phyloP scores from a whole-genome alignment of 2,113 vertebrate species.

The Ictalurus furcatus region DNA sequence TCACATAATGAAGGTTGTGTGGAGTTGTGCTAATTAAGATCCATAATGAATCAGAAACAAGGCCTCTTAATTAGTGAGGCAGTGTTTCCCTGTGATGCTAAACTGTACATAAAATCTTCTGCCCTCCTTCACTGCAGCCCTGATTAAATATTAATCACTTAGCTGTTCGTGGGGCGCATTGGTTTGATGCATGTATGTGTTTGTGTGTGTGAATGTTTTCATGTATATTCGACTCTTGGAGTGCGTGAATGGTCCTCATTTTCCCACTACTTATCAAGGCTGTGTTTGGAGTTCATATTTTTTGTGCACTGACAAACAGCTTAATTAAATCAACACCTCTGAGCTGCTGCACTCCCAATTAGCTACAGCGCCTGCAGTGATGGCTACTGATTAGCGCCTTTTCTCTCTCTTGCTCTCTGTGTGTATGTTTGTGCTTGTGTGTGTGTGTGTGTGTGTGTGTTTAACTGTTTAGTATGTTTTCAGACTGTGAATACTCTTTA shows the following conservation, averaged over 20 bases:
- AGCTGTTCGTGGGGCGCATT: conserved; percentile 33
- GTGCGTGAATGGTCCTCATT: conserved; percentile 46
- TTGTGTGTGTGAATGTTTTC: background rate
- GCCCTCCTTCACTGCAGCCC: background rate
- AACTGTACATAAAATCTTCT: conserved; percentile 53
- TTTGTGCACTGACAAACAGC: conserved; percentile 47
- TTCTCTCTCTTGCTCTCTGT: background rate
- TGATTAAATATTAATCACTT: conserved; percentile 59
- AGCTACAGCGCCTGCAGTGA: conserved; percentile 13
- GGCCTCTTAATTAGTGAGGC: conserved; percentile 60
- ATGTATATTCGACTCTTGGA: conserved; percentile 8
- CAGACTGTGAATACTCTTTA: background rate
- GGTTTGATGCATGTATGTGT: background rate
- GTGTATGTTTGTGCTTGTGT: background rate
- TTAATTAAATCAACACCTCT: conserved; percentile 60
- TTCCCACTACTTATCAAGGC: conserved; percentile 46
- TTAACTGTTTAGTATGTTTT: background rate
- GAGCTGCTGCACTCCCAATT: conserved; percentile 50
- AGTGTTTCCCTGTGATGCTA: conserved; percentile 40
- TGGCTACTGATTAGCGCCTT: background rate
- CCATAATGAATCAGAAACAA: conserved; percentile 54
- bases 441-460: background rate
- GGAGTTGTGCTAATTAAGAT: conserved; percentile 58
- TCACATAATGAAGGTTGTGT: conserved; percentile 38
- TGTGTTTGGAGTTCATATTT: conserved; percentile 29